Percentiles rank a stretch among this genome's conserved stretches.
phyloP scores from a whole-genome alignment of 2,888 invertebrate species.

The Pristionchus exspectatus region DNA sequence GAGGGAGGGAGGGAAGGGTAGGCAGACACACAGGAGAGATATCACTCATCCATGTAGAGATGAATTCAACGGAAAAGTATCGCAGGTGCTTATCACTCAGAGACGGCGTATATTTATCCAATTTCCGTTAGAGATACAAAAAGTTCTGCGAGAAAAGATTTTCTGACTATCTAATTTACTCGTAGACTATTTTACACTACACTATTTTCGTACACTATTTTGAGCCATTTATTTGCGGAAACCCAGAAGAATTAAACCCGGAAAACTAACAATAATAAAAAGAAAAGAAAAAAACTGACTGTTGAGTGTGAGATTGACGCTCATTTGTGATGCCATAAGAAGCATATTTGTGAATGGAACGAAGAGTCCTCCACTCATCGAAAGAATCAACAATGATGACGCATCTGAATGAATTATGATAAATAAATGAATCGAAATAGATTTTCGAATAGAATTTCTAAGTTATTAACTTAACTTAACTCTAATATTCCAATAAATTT shows the following conservation, averaged over 20 bases:
- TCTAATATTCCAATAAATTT: too few species aligned
- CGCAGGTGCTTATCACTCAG: not conserved
- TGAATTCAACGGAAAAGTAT: not conserved
- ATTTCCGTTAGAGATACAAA: not conserved
- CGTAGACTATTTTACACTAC: too few species aligned
- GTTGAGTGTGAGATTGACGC: slow-evolving; percentile 68
- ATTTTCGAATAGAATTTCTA: too few species aligned
- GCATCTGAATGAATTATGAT: not conserved
- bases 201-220: too few species aligned
- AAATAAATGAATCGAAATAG: not conserved
- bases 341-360: slow-evolving; percentile 71
- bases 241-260: too few species aligned
- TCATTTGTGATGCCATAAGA: slow-evolving; percentile 71
- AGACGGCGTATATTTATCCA: not conserved
- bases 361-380: slow-evolving; percentile 63
- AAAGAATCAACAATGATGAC: not conserved
- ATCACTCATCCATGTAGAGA: not conserved
- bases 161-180: not conserved
- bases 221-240: too few species aligned
- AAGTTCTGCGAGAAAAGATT: not conserved
- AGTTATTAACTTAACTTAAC: too few species aligned
- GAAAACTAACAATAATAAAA: not conserved
- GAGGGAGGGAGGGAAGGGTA: not conserved
- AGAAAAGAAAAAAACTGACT: not conserved
- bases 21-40: not conserved